phyloP scores from a whole-genome alignment of 1,140 invertebrate genomes.

The Drosophila ananassae region DNA sequence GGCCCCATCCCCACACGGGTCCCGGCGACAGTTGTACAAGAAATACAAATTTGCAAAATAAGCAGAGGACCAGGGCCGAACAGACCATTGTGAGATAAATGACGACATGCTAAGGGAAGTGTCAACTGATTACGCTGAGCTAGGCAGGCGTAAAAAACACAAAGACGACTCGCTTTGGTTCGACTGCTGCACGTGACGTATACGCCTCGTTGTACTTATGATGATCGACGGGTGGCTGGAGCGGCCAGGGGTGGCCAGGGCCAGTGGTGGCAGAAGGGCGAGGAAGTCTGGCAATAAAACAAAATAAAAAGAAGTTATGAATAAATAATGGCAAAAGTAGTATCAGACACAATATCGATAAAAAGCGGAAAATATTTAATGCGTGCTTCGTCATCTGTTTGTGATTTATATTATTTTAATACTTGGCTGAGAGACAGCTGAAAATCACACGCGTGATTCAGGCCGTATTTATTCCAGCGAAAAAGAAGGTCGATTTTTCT shows the following conservation, averaged over 20 bases:
- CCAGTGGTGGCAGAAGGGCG: not conserved
- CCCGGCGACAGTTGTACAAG: slow-evolving; percentile 78
- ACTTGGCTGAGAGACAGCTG: slow-evolving; percentile 48
- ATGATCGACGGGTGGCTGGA: slow-evolving; percentile 17
- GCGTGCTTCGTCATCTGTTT: slow-evolving; percentile 71
- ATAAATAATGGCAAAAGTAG: slow-evolving; percentile 79
- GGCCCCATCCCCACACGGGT: slow-evolving; percentile 6
- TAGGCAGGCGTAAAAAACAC: slow-evolving; percentile 78
- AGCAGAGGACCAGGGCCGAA: slow-evolving; percentile 50
- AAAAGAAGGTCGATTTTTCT: slow-evolving; percentile 57
- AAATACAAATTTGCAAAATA: slow-evolving; percentile 82
- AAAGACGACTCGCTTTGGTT: slow-evolving; percentile 20
- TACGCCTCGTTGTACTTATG: slow-evolving; percentile 76
- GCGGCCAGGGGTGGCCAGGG: slow-evolving; percentile 29
- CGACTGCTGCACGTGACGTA: slow-evolving; percentile 74
- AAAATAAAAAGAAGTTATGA: slow-evolving; percentile 81
- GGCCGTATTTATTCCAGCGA: slow-evolving; percentile 13
- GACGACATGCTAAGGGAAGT: slow-evolving; percentile 80
- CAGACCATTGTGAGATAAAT: slow-evolving; percentile 69
- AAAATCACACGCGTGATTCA: slow-evolving; percentile 41
- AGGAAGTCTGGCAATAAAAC: slow-evolving; percentile 63
- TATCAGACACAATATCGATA: slow-evolving; percentile 41
- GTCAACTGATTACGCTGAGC: slow-evolving; percentile 81
- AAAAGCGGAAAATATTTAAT: slow-evolving; percentile 44
- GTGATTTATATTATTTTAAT: slow-evolving; percentile 79